Evolutionary conservation across 2,797 vertebrate species (phyloP).

Genomic region (Rhodeus uyekii): DNA sequence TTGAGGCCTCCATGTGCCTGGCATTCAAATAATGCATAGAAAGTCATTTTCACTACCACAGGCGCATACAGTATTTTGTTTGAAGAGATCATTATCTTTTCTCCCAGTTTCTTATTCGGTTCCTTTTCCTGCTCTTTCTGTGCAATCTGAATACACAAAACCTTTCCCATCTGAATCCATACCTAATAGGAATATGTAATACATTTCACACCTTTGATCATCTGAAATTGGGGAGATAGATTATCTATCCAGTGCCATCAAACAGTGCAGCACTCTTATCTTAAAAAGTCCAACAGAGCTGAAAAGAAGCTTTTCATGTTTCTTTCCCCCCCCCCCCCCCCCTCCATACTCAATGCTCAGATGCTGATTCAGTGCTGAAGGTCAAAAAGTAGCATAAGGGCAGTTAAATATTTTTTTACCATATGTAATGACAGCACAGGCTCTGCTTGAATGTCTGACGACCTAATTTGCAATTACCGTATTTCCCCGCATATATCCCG

Average conservation of each 20-base stretch:
- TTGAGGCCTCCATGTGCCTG: slow-evolving; percentile 28
- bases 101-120: slow-evolving; percentile 11
- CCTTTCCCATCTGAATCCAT: slow-evolving; percentile 45
- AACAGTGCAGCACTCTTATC: slow-evolving; percentile 54
- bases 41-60: slow-evolving; percentile 46
- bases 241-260: slow-evolving; percentile 56
- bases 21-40: slow-evolving; percentile 50
- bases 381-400: slow-evolving; percentile 26
- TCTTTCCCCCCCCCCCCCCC: slow-evolving; percentile 29
- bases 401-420: slow-evolving; percentile 38
- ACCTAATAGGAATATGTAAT: slow-evolving; percentile 56
- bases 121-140: slow-evolving; percentile 28
- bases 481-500: no score
- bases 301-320: slow-evolving; percentile 52
- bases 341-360: slow-evolving; percentile 26
- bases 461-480: slow-evolving; percentile 39
- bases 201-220: slow-evolving; percentile 60
- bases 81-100: slow-evolving; percentile 55
- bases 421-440: slow-evolving; percentile 22
- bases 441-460: slow-evolving; percentile 11
- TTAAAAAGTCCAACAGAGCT: slow-evolving; percentile 50
- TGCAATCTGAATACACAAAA: slow-evolving; percentile 34
- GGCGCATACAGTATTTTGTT: slow-evolving; percentile 50
- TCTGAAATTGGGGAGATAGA: slow-evolving; percentile 51
- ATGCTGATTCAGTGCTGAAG: slow-evolving; percentile 27